phyloP scores from a whole-genome alignment of 2,797 vertebrate species.

The Taeniopygia guttata region DNA sequence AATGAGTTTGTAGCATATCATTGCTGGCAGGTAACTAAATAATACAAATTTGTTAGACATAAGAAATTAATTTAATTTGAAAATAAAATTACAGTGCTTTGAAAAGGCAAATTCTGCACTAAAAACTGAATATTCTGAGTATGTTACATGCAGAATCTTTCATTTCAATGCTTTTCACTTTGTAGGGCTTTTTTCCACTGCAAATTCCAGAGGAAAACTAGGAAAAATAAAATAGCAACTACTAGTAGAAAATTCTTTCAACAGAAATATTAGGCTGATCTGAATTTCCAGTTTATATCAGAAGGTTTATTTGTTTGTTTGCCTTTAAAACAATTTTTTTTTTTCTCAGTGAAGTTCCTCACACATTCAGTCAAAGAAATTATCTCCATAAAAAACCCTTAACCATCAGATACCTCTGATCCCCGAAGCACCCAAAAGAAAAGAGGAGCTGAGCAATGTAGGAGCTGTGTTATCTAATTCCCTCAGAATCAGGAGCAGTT shows the following conservation, averaged over 20 bases:
- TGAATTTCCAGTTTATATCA: background rate
- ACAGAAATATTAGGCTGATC: background rate
- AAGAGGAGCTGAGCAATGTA: background rate
- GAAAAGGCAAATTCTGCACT: background rate
- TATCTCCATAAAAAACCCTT: accelerated
- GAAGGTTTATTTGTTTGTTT: background rate
- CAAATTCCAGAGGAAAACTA: background rate
- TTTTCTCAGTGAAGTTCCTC: background rate
- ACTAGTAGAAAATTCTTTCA: background rate
- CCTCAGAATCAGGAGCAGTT: too few species aligned
- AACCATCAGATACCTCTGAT: background rate
- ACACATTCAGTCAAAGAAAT: background rate
- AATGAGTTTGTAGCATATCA: background rate
- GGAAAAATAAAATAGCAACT: background rate
- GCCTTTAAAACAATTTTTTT: background rate
- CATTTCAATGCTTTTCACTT: background rate
- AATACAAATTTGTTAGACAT: background rate
- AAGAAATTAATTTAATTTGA: background rate
- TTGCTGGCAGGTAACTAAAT: background rate
- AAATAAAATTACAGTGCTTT: background rate
- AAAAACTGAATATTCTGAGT: background rate
- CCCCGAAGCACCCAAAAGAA: background rate
- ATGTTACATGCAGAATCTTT: background rate
- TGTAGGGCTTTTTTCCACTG: background rate
- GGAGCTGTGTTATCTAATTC: background rate